A percentile compares a stretch with the other conserved stretches of the same genome.
These are phyloP conservation scores for Chalcis sispes DNA, from an alignment of 2,888 invertebrate genomes.

Conservation along the genomic window DNA sequence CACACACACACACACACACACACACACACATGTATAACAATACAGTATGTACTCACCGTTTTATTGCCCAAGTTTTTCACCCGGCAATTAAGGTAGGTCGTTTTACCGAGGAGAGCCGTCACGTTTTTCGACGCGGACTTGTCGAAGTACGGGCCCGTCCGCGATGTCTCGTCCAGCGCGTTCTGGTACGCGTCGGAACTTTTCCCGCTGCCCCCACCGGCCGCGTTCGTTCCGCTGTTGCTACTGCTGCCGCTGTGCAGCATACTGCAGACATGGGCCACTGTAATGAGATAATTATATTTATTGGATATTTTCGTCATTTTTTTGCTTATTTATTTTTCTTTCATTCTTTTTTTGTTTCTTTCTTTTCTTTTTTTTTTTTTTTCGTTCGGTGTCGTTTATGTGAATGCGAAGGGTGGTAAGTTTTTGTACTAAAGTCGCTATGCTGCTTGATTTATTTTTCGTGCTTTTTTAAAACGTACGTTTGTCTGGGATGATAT, in stretches of 20 bases:
- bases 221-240: conserved; percentile 71
- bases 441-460: too few species aligned
- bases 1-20: too few species aligned
- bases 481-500: too few species aligned
- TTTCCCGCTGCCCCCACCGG: conserved; percentile 67
- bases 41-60: conserved; percentile 88
- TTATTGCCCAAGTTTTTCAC: conserved; percentile 94
- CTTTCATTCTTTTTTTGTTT: too few species aligned
- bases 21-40: too few species aligned
- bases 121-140: conserved; percentile 84
- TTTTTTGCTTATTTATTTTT: too few species aligned
- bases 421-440: too few species aligned
- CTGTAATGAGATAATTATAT: conserved; percentile 63
- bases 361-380: too few species aligned
- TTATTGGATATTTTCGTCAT: too few species aligned
- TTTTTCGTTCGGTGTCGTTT: too few species aligned
- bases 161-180: conserved; percentile 76
- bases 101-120: conserved; percentile 91
- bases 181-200: conserved; percentile 75
- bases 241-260: conserved; percentile 67
- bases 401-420: too few species aligned
- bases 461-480: too few species aligned
- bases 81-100: conserved; percentile 91
- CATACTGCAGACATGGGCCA: conserved; percentile 67
- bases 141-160: conserved; percentile 87